Evolutionary conservation across 92 coral and sea anemone genomes (phyloP).

Genomic region (Siderastrea radians): DNA sequence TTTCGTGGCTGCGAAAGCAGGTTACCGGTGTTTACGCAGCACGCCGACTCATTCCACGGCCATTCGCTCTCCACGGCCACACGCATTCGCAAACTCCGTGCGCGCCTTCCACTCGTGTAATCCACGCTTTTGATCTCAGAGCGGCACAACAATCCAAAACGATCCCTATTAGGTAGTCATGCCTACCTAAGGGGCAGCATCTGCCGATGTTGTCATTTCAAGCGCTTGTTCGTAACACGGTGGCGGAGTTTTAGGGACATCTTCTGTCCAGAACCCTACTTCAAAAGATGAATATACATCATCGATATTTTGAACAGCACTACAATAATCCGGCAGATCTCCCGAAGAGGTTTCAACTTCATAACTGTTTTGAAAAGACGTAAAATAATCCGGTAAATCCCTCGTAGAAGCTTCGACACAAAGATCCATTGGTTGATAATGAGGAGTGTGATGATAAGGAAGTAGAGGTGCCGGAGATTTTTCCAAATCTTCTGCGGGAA

Average conservation of each 20-base stretch:
- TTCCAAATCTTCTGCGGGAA: constrained; percentile 72
- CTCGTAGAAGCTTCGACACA: neutral
- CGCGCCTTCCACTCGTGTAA: too few species aligned
- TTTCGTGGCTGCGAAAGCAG: too few species aligned
- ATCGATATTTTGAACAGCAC: neutral
- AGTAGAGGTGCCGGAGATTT: constrained; percentile 68
- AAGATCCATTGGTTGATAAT: neutral
- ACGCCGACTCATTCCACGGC: too few species aligned
- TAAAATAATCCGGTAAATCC: constrained; percentile 5
- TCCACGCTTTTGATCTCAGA: too few species aligned
- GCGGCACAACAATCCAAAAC: too few species aligned
- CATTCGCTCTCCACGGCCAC: too few species aligned
- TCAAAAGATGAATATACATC: too few species aligned
- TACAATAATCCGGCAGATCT: constrained; percentile 7
- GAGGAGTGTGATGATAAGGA: constrained; percentile 9
- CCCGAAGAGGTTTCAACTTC: neutral
- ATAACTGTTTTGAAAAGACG: neutral
- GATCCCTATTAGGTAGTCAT: neutral
- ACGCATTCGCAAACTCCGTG: too few species aligned
- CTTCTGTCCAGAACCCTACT: neutral
- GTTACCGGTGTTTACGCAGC: too few species aligned
- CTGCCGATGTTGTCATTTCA: constrained; percentile 35
- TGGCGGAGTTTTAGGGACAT: constrained; percentile 52
- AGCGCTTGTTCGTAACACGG: constrained; percentile 81
- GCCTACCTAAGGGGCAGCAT: neutral